Conservation (phyloP, 2,888 invertebrate species). For the Epirrhoe tristata region DNA sequence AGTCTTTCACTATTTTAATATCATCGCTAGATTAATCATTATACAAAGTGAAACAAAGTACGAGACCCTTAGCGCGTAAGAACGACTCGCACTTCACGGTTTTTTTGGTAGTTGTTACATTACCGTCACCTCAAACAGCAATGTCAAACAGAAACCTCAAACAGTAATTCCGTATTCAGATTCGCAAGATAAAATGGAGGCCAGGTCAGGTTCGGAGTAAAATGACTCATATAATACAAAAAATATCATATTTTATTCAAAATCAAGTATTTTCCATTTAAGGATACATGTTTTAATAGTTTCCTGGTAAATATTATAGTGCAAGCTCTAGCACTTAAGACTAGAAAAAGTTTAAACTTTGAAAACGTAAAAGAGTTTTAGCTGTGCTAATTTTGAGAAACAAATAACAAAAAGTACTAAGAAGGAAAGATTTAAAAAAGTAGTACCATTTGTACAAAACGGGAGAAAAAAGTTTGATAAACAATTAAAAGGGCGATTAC, state of each 20-base stretch:
- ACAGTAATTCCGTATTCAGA: constrained; percentile 21
- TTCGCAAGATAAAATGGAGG: constrained; percentile 23
- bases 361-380: neutral
- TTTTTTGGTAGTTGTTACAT: too few species aligned
- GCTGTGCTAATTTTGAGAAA: neutral
- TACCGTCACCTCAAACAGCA: constrained; percentile 10
- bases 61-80: too few species aligned
- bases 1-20: too few species aligned
- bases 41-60: too few species aligned
- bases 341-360: neutral
- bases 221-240: constrained; percentile 21
- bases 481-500: too few species aligned
- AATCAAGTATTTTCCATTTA: constrained; percentile 30
- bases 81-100: too few species aligned
- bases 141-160: too few species aligned
- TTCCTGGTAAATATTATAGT: constrained; percentile 18
- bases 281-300: constrained; percentile 22
- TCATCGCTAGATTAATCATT: too few species aligned
- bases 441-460: neutral
- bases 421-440: neutral
- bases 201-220: constrained; percentile 31
- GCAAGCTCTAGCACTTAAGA: neutral
- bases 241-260: constrained; percentile 21
- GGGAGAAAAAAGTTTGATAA: too few species aligned
- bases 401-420: neutral